Conservation (phyloP, 2,113 vertebrate genomes). For the Pogona vitticeps region DNA sequence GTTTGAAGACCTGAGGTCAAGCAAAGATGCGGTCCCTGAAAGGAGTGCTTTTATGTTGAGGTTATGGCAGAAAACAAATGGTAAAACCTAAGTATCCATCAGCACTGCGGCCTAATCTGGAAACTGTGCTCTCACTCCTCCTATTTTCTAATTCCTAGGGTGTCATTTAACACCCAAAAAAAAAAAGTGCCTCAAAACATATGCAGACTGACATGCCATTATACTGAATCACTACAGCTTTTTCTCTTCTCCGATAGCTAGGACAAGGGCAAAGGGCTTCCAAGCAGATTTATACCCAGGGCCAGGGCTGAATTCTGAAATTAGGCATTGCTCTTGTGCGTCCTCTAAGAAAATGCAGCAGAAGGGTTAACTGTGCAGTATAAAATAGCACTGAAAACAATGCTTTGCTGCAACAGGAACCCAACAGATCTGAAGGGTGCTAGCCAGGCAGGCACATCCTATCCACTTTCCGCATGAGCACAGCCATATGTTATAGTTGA, state of each 20-base stretch:
- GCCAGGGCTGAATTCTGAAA: neutral
- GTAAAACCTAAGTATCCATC: neutral
- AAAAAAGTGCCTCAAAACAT: no score
- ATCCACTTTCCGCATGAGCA: neutral
- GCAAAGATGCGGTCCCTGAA: no score
- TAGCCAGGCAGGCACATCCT: neutral
- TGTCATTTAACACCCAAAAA: neutral
- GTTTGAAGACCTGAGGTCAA: no score
- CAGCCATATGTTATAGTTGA: slow-evolving; percentile 1
- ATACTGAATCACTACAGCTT: no score
- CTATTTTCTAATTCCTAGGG: neutral
- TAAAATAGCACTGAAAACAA: neutral
- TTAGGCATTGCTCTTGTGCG: neutral
- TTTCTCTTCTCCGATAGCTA: no score
- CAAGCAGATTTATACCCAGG: neutral
- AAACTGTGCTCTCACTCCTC: neutral
- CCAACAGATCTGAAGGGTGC: neutral
- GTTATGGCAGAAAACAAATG: rapidly evolving
- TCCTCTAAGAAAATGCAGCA: neutral
- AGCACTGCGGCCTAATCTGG: neutral
- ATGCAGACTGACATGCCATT: neutral
- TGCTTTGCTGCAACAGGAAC: neutral
- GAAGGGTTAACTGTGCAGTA: neutral
- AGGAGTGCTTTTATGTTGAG: no score
- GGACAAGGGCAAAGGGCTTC: neutral